phyloP scores from a whole-genome alignment of 2,888 invertebrate species.

The Leucophenga maculata region DNA sequence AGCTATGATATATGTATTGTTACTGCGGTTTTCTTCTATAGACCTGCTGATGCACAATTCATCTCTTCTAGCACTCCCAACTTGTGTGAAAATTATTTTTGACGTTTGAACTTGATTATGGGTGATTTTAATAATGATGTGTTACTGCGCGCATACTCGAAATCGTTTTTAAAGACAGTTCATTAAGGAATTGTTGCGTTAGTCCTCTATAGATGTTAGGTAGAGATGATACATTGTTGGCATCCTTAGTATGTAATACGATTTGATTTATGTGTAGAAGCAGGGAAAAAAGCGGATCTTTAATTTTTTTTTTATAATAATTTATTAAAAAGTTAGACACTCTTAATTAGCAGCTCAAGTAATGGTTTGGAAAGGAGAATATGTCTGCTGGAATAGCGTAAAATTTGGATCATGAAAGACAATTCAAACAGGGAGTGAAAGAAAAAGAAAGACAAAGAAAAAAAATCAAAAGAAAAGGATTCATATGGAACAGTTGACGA shows the following conservation, averaged over 20 bases:
- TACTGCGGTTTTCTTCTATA: constrained; percentile 25
- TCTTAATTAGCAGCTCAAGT: not conserved
- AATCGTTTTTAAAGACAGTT: constrained; percentile 49
- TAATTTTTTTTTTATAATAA: not conserved
- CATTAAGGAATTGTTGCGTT: constrained; percentile 31
- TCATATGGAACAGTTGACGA: no score
- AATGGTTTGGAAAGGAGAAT: not conserved
- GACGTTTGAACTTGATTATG: constrained; percentile 64
- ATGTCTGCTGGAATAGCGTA: no score
- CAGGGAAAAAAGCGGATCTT: not conserved
- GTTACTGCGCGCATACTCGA: constrained; percentile 39
- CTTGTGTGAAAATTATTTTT: constrained; percentile 37
- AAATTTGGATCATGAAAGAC: no score
- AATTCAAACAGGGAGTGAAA: no score
- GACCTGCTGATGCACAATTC: constrained; percentile 32
- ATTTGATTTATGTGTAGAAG: constrained; percentile 13
- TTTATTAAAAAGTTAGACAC: not conserved
- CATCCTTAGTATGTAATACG: not conserved
- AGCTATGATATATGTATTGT: constrained; percentile 6
- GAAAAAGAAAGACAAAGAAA: no score
- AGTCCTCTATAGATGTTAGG: not conserved
- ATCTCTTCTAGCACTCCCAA: constrained; percentile 7
- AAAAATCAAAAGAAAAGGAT: no score
- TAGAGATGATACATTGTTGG: constrained; percentile 3
- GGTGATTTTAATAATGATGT: constrained; percentile 61